Conservation (phyloP, 2,113 vertebrate species). For the Onychostoma macrolepis region DNA sequence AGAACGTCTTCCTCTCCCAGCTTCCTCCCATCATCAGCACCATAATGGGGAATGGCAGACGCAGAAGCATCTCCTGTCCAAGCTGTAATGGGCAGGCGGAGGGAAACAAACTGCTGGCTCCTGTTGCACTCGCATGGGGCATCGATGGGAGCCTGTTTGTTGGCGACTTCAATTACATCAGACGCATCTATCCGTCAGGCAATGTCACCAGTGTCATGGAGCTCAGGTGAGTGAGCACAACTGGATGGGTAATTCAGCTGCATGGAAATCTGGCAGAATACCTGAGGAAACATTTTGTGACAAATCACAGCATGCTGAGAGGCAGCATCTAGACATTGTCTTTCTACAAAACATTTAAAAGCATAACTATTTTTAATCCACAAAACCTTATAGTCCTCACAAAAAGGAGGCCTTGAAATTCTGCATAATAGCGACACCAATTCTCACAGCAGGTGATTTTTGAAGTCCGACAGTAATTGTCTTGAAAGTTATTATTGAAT, state of each 20-base stretch:
- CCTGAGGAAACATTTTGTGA: not conserved
- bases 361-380: not conserved
- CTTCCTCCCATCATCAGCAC: conserved; percentile 93
- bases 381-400: not conserved
- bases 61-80: conserved; percentile 96
- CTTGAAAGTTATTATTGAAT: not conserved
- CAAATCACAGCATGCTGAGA: not conserved
- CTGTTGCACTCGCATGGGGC: conserved; percentile 92
- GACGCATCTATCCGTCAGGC: conserved; percentile 93
- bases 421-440: not conserved
- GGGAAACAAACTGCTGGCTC: conserved; percentile 96
- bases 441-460: conserved; percentile 21
- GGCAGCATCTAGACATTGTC: not conserved
- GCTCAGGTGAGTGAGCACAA: conserved; percentile 82
- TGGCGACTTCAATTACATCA: conserved; percentile 98
- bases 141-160: conserved; percentile 94
- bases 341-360: conserved; percentile 9
- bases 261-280: not conserved
- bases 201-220: conserved; percentile 97
- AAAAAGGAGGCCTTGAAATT: not conserved
- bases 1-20: conserved; percentile 97
- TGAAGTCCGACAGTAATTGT: conserved; percentile 3
- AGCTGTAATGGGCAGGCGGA: conserved; percentile 97
- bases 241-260: not conserved
- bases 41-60: conserved; percentile 96